Evolutionary conservation across 1,140 invertebrate genomes (phyloP).

Genomic region (Scaptomyza graminum): DNA sequence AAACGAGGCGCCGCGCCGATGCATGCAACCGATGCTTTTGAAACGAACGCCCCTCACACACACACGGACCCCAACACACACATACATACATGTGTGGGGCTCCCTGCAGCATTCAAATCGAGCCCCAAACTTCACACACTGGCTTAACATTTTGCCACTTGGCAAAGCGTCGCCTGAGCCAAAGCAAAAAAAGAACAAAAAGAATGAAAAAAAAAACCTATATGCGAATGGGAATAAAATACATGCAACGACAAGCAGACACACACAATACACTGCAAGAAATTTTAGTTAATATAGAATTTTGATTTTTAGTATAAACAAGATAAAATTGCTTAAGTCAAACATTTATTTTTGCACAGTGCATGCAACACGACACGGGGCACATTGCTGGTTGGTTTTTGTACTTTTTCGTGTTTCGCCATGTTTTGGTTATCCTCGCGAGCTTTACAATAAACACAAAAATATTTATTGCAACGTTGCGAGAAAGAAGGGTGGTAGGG

Average conservation of each 20-base stretch:
- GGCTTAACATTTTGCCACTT: constrained; percentile 77
- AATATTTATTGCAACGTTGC: constrained; percentile 78
- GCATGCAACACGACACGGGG: constrained; percentile 21
- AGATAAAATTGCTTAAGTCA: too few relatives aligned
- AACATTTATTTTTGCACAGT: neutral
- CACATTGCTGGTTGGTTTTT: constrained; percentile 8
- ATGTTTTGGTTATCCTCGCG: constrained; percentile 67
- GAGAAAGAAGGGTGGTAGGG: neutral
- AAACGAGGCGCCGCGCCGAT: constrained; percentile 42
- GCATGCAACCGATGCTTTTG: constrained; percentile 46
- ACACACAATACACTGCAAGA: constrained; percentile 21
- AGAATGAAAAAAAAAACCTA: constrained; percentile 3
- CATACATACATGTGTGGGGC: neutral
- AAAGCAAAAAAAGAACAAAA: constrained; percentile 22
- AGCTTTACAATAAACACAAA: constrained; percentile 81
- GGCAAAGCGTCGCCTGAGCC: constrained; percentile 48
- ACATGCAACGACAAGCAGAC: constrained; percentile 26
- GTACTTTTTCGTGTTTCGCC: constrained; percentile 2
- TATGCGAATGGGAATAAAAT: constrained; percentile 44
- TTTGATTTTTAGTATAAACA: neutral
- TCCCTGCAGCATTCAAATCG: constrained; percentile 32
- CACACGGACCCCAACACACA: constrained; percentile 5
- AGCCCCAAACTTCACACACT: constrained; percentile 51
- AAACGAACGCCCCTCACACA: constrained; percentile 10
- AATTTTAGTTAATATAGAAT: neutral